These are phyloP conservation scores for Atrichornis clamosus DNA, from an alignment of 2,113 vertebrate species.

Conservation along the genomic window DNA sequence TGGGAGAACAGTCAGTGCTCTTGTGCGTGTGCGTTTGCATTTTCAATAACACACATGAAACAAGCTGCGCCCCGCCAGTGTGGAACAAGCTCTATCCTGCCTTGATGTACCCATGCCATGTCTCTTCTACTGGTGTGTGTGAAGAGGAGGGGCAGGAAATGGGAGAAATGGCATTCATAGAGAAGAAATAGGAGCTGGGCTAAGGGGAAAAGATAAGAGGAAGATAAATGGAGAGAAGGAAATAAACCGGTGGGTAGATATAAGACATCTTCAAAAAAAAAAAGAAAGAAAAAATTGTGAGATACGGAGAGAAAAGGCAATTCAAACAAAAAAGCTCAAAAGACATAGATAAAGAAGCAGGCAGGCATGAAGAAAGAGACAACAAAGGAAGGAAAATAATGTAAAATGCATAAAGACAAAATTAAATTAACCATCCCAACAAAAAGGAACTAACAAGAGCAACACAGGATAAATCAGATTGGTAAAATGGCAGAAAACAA, in stretches of 20 bases:
- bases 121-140: not conserved
- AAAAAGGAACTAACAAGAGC: not conserved
- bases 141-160: not conserved
- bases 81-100: slow-evolving; percentile 54
- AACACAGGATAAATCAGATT: not conserved
- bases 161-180: not conserved
- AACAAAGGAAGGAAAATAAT: not conserved
- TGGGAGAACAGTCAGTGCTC: slow-evolving; percentile 43
- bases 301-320: not conserved
- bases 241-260: not conserved
- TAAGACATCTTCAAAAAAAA: not conserved
- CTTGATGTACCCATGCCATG: not conserved
- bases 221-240: not conserved
- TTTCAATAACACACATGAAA: slow-evolving; percentile 59
- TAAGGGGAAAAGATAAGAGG: not conserved
- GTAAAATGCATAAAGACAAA: not conserved
- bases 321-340: not conserved
- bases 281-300: not conserved
- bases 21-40: slow-evolving; percentile 6
- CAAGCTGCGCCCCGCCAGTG: slow-evolving; percentile 22
- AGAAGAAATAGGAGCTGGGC: not conserved
- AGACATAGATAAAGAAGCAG: not conserved
- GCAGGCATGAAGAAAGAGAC: not conserved
- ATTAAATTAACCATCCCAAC: not conserved
- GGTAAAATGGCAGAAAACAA: not conserved